These are phyloP conservation scores for Strigamia crassipes DNA, from an alignment of 2,888 invertebrate species.

Conservation along the genomic window DNA sequence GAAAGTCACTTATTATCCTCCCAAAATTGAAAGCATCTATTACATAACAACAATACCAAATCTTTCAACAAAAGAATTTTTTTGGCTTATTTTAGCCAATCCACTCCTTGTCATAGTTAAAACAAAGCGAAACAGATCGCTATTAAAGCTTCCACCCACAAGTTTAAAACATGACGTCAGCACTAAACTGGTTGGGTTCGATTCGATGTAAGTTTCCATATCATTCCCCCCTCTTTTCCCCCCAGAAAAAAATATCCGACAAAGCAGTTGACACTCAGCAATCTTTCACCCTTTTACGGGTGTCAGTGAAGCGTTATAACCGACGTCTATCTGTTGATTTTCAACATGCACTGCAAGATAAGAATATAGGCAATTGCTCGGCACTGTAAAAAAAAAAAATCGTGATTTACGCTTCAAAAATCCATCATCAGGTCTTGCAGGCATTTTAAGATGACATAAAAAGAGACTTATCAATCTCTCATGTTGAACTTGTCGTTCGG, in stretches of 20 bases:
- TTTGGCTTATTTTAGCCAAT: too few species aligned
- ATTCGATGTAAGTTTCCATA: not conserved
- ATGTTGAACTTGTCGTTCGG: not conserved
- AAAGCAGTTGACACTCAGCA: conserved; percentile 10
- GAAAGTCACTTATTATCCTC: too few species aligned
- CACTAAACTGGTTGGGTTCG: not conserved
- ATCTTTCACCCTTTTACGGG: not conserved
- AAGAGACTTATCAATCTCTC: conserved; percentile 10
- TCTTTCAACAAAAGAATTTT: too few species aligned
- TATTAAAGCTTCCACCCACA: too few species aligned
- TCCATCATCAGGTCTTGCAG: conserved; percentile 10
- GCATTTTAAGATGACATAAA: conserved; percentile 10
- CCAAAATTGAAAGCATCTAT: too few species aligned
- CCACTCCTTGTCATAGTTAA: too few species aligned
- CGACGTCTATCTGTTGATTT: conserved; percentile 3
- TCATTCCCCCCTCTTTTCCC: not conserved
- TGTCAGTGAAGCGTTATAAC: conserved; percentile 3
- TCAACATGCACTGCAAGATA: conserved; percentile 10
- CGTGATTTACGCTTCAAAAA: conserved; percentile 2
- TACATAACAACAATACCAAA: too few species aligned
- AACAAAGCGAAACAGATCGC: too few species aligned
- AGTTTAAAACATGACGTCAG: not conserved
- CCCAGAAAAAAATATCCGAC: not conserved
- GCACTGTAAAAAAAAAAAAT: not conserved
- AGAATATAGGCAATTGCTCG: not conserved